These are phyloP conservation scores for rat (Rattus norvegicus) DNA, from an alignment of 2,113 vertebrate species.

Conservation along the genomic window GRCr8 NC_086027.1:97954501-97955000, in stretches of 20 bases:
- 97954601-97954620: background rate
- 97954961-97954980: constrained; percentile 97
- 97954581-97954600: background rate
- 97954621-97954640: constrained; percentile 47
- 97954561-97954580: background rate
- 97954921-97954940: constrained; percentile 95
- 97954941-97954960: constrained; percentile 97
- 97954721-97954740: constrained; percentile 89
- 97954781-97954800: constrained; percentile 91
- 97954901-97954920: constrained; percentile 92
- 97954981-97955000: constrained; percentile 94
- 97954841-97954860: constrained; percentile 98
- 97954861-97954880: constrained; percentile 91
- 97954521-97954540: background rate
- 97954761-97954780: constrained; percentile 92
- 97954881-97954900: constrained; percentile 91
- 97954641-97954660: constrained; percentile 90
- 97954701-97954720: constrained; percentile 90
- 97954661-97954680: constrained; percentile 92
- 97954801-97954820: constrained; percentile 97
- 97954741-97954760: constrained; percentile 92
- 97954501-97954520: background rate
- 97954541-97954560: background rate
- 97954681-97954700: constrained; percentile 93
- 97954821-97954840: constrained; percentile 96